These are phyloP conservation scores for silkworm (Bombyx mori) DNA, from an alignment of 1,140 invertebrate genomes.

Conservation along the genomic window DNA sequence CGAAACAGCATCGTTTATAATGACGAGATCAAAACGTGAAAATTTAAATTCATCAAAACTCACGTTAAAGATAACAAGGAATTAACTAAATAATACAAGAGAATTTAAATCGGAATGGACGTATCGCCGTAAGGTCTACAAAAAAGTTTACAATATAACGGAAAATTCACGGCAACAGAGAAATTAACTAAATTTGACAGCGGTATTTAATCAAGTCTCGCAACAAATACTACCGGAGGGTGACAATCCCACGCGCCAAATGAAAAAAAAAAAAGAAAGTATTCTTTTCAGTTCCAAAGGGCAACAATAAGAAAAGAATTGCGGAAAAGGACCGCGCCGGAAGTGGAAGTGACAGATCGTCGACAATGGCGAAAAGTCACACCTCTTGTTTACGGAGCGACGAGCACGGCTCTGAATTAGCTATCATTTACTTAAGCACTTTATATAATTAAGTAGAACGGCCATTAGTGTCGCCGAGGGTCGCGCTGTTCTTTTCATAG, in stretches of 20 bases:
- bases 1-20: not conserved
- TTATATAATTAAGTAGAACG: conserved; percentile 63
- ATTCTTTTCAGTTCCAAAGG: conserved; percentile 55
- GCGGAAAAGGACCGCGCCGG: conserved; percentile 40
- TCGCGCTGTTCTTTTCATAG: conserved; percentile 42
- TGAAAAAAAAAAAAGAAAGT: conserved; percentile 46
- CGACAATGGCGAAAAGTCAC: conserved; percentile 64
- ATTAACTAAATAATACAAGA: too few species aligned
- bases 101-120: too few species aligned
- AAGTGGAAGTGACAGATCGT: conserved; percentile 68
- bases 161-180: conserved; percentile 11
- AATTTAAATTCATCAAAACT: conserved; percentile 8
- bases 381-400: conserved; percentile 61
- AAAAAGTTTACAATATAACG: too few species aligned
- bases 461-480: conserved; percentile 47
- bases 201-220: conserved; percentile 58
- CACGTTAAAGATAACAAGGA: too few species aligned
- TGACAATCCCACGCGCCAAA: conserved; percentile 57
- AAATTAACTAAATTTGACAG: conserved; percentile 46
- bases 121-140: not conserved
- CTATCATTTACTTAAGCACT: conserved; percentile 69
- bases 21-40: not conserved
- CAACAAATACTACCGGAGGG: conserved; percentile 51
- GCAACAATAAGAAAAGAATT: conserved; percentile 60
- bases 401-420: conserved; percentile 50